Evolutionary conservation across 2,113 vertebrate species (phyloP), one percentile per base, ranked within the genome.

Genomic region (Phyllopteryx taeniolatus): DNA sequence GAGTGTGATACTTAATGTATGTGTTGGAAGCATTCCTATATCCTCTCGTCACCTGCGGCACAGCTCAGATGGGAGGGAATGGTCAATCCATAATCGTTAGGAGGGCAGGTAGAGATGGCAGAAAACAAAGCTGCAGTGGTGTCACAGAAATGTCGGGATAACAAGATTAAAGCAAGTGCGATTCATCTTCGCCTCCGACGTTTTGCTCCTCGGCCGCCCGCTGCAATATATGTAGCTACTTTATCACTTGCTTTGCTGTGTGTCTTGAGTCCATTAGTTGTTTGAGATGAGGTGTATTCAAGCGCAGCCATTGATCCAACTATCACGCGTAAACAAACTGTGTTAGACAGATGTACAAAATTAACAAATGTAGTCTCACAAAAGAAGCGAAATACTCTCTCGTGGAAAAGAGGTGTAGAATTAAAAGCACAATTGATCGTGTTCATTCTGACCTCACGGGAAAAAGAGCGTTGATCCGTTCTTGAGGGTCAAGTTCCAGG

Each of bases 71-170:
- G 73, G 79, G 77, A 70, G 81, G 75, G 69, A 83, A 83, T 68
- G 73, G 74, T 72, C 86, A 67, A 92, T 93, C 88, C 85, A 88
- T 93, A 92, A 91, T 92, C 86, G 90, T 93, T 92, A 90, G 83
- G 76, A 74, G 79, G 75, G 76, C 73, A 81, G 77, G 87, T 61
- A 67, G 87, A 83, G 82, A 89, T 81, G 80, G 88, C 49, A 72
- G 75, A 72, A 61, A 79, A 81, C 84, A 83, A 84, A 76, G 82
- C 86, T 79, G 75, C 76, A 72, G 75, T 65, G 80, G 80, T 89
- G 88, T 91, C 90, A 87, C 82, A 35, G 78, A 83, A 72, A 81
- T 86, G 88, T 85, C 77, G 72, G 82, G 74, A 87, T 92, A 92
- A 93, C 85, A 86, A 87, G 87, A 92, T 93, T 92, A 91, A 85